phyloP scores from a whole-genome alignment of 2,113 vertebrate genomes.

The Nymphicus hollandicus region DNA sequence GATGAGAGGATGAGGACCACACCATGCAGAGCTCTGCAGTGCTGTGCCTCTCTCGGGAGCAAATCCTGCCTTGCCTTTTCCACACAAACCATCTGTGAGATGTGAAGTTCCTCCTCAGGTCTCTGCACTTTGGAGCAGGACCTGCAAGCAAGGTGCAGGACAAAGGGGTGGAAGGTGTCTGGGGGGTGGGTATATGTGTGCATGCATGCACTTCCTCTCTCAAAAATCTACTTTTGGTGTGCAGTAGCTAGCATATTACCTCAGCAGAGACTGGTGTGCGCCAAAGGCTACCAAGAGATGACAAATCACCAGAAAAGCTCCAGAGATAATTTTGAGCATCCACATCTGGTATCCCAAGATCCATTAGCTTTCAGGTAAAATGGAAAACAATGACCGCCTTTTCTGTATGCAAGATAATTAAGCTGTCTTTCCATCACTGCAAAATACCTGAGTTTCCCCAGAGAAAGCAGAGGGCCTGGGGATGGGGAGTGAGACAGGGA shows the following conservation, averaged over 20 bases:
- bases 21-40: not conserved
- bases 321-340: no score
- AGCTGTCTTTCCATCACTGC: constrained; percentile 16
- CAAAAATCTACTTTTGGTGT: no score
- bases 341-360: no score
- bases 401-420: constrained; percentile 14
- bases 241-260: no score
- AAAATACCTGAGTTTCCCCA: constrained; percentile 47
- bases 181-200: constrained; percentile 23
- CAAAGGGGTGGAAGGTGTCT: not conserved
- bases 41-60: not conserved
- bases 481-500: not conserved
- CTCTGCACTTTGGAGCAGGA: not conserved
- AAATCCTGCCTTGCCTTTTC: not conserved
- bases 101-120: not conserved
- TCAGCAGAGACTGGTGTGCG: no score
- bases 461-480: constrained; percentile 40
- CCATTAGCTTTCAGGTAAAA: no score
- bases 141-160: not conserved
- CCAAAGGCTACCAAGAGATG: no score
- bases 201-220: no score
- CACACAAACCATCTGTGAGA: not conserved
- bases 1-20: not conserved
- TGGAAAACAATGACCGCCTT: not conserved
- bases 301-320: no score